These are phyloP conservation scores for Palloptera scutellata DNA, from an alignment of 2,888 invertebrate species.

Conservation along the genomic window DNA sequence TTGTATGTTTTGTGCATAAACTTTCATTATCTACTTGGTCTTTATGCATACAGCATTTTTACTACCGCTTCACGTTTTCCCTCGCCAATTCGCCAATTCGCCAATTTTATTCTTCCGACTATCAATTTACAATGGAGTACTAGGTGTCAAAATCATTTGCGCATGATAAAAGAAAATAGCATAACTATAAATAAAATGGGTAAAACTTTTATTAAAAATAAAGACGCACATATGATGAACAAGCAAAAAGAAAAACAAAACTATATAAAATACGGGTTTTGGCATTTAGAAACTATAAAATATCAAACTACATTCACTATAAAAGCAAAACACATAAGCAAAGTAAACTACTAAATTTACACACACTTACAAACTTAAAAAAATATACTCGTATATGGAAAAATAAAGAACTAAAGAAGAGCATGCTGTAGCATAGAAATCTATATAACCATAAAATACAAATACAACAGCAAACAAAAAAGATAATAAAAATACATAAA, in stretches of 20 bases:
- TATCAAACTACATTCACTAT: not conserved
- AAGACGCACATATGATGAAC: not conserved
- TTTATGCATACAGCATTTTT: no score
- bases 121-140: no score
- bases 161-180: no score
- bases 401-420: not conserved
- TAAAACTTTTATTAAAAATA: no score
- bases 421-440: not conserved
- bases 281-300: slow-evolving; percentile 17
- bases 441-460: not conserved
- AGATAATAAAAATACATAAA: not conserved
- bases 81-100: no score
- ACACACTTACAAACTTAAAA: not conserved
- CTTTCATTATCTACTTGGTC: no score
- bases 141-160: no score
- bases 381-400: not conserved
- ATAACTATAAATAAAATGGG: no score
- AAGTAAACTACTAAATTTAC: not conserved
- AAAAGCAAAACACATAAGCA: slow-evolving; percentile 5
- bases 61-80: no score
- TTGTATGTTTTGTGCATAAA: no score
- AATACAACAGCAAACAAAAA: not conserved
- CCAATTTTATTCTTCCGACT: no score
- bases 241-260: slow-evolving; percentile 2
- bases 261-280: slow-evolving; percentile 24